Conservation (phyloP, 2,888 invertebrate genomes). For the Melieria picta region DNA sequence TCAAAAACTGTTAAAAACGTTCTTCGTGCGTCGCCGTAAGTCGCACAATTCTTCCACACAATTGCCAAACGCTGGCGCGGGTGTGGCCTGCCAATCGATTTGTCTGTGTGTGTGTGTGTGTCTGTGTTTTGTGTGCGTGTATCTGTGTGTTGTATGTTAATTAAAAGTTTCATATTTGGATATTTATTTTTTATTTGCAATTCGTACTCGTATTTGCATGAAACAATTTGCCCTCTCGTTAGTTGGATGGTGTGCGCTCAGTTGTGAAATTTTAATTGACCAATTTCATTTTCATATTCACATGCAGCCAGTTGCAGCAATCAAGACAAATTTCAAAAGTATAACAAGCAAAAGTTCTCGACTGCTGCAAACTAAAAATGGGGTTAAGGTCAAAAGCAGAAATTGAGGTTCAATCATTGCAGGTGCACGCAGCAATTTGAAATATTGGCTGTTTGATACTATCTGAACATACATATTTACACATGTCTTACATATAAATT, state of each 20-base stretch:
- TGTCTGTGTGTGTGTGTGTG: not conserved
- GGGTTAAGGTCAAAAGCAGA: not conserved
- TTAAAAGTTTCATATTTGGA: not conserved
- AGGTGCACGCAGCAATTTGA: no score
- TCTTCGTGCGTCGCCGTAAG: no score
- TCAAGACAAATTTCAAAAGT: no score
- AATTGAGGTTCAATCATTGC: no score
- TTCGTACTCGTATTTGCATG: constrained; percentile 8
- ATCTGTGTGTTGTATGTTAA: not conserved
- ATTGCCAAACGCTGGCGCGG: no score
- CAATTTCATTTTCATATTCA: constrained; percentile 40
- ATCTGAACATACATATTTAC: no score
- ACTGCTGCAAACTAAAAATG: not conserved
- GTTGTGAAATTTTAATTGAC: constrained; percentile 59
- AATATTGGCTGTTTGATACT: no score
- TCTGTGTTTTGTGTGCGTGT: not conserved
- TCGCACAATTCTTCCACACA: no score
- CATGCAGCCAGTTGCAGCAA: no score
- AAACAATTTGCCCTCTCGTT: not conserved
- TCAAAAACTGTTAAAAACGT: no score
- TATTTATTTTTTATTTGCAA: not conserved
- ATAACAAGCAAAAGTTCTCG: no score
- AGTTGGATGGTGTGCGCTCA: constrained; percentile 43
- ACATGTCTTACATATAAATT: no score
- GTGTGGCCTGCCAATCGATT: not conserved